A percentile compares a stretch with the other conserved stretches of the same genome.
phyloP scores from a whole-genome alignment of 2,888 invertebrate genomes.

The Apamea anceps region DNA sequence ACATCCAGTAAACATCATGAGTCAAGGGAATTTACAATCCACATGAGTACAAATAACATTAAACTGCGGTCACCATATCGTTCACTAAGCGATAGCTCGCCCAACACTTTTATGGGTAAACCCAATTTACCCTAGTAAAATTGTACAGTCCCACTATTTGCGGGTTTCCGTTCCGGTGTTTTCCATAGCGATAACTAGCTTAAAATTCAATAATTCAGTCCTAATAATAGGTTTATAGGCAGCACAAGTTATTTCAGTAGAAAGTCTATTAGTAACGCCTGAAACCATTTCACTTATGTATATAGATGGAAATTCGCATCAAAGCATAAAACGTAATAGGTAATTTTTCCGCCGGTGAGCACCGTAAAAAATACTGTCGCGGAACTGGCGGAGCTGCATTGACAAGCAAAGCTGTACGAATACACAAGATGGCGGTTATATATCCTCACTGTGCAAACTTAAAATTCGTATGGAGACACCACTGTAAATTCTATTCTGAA shows the following conservation, averaged over 20 bases:
- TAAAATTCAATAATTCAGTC: conserved; percentile 11
- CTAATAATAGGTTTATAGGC: conserved; percentile 4
- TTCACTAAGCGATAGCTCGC: background rate
- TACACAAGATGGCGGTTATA: background rate
- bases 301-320: conserved; percentile 44
- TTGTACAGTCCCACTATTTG: background rate
- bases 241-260: conserved; percentile 19
- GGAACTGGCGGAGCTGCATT: conserved; percentile 15
- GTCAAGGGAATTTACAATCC: conserved; percentile 21
- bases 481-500: background rate
- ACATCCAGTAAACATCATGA: conserved; percentile 11
- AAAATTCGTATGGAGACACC: background rate
- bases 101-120: conserved; percentile 9
- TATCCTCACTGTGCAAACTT: background rate
- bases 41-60: conserved; percentile 5
- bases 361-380: conserved; percentile 14
- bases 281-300: conserved; percentile 32
- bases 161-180: background rate
- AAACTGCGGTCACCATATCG: conserved; percentile 8
- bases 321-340: conserved; percentile 27
- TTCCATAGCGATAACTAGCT: background rate
- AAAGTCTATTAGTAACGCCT: conserved; percentile 34
- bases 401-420: background rate
- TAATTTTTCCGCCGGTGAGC: conserved; percentile 16
- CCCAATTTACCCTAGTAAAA: conserved; percentile 1